phyloP scores from a whole-genome alignment of 2,888 invertebrate genomes.

The Ophion ventricosus region DNA sequence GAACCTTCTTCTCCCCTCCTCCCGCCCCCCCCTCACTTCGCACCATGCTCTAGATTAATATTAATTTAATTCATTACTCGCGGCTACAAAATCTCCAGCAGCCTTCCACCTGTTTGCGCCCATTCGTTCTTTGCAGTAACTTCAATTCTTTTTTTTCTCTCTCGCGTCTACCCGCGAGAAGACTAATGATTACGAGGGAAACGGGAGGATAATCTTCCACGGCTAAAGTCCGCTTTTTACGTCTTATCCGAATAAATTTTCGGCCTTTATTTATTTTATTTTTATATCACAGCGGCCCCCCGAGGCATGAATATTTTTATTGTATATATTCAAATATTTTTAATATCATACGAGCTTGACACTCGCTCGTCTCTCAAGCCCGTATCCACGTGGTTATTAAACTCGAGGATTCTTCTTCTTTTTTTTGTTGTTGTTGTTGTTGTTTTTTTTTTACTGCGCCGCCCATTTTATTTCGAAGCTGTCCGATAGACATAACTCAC shows the following conservation, averaged over 20 bases:
- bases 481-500: constrained; percentile 15
- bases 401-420: constrained; percentile 1
- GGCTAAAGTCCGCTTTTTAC: constrained; percentile 59
- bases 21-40: too few relatives aligned
- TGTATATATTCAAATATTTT: constrained; percentile 54
- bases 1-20: not conserved
- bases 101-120: constrained; percentile 62
- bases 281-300: constrained; percentile 32
- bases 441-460: constrained; percentile 6
- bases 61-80: constrained; percentile 81
- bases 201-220: constrained; percentile 60
- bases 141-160: constrained; percentile 67
- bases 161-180: constrained; percentile 63
- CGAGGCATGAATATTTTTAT: constrained; percentile 60
- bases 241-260: constrained; percentile 38
- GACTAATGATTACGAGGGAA: constrained; percentile 78
- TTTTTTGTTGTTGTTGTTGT: not conserved
- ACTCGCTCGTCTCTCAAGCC: constrained; percentile 35
- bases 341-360: constrained; percentile 57
- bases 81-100: constrained; percentile 74
- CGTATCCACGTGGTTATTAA: constrained; percentile 51
- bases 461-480: constrained; percentile 13
- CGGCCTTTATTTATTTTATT: constrained; percentile 16
- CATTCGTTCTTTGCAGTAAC: constrained; percentile 62
- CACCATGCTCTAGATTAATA: constrained; percentile 80